A percentile compares a stretch with the other conserved stretches of the same genome.
These are phyloP conservation scores for Iselma pallidipennis DNA, from an alignment of 2,888 invertebrate genomes.

Conservation along the genomic window DNA sequence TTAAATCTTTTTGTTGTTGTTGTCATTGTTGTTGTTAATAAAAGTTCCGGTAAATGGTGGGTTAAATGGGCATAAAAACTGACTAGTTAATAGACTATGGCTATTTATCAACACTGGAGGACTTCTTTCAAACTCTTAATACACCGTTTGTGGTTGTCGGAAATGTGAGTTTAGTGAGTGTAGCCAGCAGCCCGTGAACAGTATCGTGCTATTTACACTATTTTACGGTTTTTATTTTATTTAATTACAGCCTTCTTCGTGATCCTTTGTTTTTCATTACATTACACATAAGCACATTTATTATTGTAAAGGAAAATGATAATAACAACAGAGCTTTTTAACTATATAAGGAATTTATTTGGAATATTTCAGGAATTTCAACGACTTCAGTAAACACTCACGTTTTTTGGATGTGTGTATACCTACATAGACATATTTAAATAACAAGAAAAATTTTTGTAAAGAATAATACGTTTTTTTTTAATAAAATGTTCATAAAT, in stretches of 20 bases:
- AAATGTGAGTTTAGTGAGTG: slow-evolving; percentile 48
- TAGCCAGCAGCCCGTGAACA: slow-evolving; percentile 50
- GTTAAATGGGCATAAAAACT: neutral
- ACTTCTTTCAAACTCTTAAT: slow-evolving; percentile 23
- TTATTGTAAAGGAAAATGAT: too few species aligned
- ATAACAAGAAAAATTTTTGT: neutral
- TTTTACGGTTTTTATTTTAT: slow-evolving; percentile 49
- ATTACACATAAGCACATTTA: neutral
- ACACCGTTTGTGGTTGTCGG: slow-evolving; percentile 43
- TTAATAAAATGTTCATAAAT: neutral
- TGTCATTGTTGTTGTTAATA: neutral
- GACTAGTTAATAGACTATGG: too few species aligned
- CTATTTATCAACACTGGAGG: neutral
- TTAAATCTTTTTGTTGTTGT: neutral
- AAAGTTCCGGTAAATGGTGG: neutral
- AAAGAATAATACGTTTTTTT: neutral
- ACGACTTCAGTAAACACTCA: slow-evolving; percentile 15
- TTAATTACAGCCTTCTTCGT: slow-evolving; percentile 47
- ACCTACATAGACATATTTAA: too few species aligned
- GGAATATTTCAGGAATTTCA: slow-evolving; percentile 19
- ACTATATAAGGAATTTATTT: slow-evolving; percentile 7
- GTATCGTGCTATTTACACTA: slow-evolving; percentile 52
- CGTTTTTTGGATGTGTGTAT: neutral
- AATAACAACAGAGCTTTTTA: slow-evolving; percentile 20
- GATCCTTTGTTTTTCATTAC: slow-evolving; percentile 34